phyloP scores from a whole-genome alignment of 2,113 vertebrate genomes.

The Chionis minor region DNA sequence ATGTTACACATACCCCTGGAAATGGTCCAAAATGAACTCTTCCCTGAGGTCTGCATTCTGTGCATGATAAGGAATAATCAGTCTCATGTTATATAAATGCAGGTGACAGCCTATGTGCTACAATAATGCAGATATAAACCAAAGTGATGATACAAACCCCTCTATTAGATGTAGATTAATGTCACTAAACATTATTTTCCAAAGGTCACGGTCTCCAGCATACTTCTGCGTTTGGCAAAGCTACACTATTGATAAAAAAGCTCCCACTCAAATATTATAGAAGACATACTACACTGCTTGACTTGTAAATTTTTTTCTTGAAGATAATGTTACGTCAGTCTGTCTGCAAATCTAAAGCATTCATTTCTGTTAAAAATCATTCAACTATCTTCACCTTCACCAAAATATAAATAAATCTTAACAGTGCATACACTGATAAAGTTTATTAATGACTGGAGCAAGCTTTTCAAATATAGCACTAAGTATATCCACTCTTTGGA shows the following conservation, averaged over 20 bases:
- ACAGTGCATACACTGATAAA: neutral
- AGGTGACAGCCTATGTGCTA: slow-evolving; percentile 46
- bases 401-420: neutral
- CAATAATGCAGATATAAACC: slow-evolving; percentile 52
- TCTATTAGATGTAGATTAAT: slow-evolving; percentile 52
- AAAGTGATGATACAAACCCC: slow-evolving; percentile 12
- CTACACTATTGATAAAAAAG: slow-evolving; percentile 60
- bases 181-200: slow-evolving; percentile 49
- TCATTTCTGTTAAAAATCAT: neutral
- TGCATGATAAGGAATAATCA: slow-evolving; percentile 62
- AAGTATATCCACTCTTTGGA: neutral
- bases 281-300: neutral
- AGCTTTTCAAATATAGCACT: neutral
- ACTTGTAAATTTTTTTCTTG: neutral
- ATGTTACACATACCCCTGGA: slow-evolving; percentile 27
- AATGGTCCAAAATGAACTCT: slow-evolving; percentile 52
- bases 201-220: slow-evolving; percentile 7
- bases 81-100: slow-evolving; percentile 60
- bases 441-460: neutral
- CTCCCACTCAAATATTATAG: slow-evolving; percentile 26
- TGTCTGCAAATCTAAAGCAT: slow-evolving; percentile 4
- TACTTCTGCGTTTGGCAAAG: slow-evolving; percentile 29
- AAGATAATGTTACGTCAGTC: neutral
- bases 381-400: neutral
- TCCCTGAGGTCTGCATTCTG: slow-evolving; percentile 31